Percentiles rank a stretch among this genome's conserved stretches.
Evolutionary conservation across 2,113 vertebrate genomes (phyloP).

Genomic region (Hippocampus mohnikei): DNA sequence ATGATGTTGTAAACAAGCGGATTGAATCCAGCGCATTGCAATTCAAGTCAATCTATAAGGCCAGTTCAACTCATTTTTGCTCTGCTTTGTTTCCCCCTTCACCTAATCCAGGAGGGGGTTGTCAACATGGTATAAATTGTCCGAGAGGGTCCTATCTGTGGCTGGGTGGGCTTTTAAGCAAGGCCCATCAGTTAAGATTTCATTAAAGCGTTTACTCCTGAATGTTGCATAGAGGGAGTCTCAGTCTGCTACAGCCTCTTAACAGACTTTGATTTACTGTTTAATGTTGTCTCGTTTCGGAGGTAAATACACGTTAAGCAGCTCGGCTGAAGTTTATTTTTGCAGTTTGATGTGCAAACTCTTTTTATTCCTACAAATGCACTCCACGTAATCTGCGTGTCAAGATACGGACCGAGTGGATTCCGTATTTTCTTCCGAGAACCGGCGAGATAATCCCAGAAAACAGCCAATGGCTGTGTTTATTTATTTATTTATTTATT

Average conservation of each 20-base stretch:
- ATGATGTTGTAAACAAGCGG: slow-evolving; percentile 24
- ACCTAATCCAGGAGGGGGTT: slow-evolving; percentile 27
- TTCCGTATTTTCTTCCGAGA: slow-evolving; percentile 41
- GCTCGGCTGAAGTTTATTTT: slow-evolving; percentile 50
- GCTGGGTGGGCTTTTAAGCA: slow-evolving; percentile 69
- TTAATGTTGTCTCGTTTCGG: slow-evolving; percentile 54
- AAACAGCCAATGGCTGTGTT: neutral
- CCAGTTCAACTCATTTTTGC: neutral
- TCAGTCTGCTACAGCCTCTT: slow-evolving; percentile 46
- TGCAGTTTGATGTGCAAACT: slow-evolving; percentile 21
- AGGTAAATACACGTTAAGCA: slow-evolving; percentile 58
- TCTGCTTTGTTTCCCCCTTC: slow-evolving; percentile 23
- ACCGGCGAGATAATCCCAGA: slow-evolving; percentile 14
- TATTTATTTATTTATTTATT: too few species aligned
- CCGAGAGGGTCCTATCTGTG: slow-evolving; percentile 54
- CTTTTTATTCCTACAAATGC: slow-evolving; percentile 27
- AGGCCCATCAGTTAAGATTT: slow-evolving; percentile 77
- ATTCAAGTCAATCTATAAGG: neutral
- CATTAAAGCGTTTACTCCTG: slow-evolving; percentile 64
- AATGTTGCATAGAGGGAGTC: slow-evolving; percentile 40
- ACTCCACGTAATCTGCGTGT: slow-evolving; percentile 53
- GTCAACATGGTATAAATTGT: slow-evolving; percentile 58
- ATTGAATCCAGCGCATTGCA: slow-evolving; percentile 10
- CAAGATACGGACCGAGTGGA: slow-evolving; percentile 55
- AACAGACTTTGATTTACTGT: slow-evolving; percentile 52